Evolutionary conservation across 2,888 invertebrate genomes (phyloP).

Genomic region (Andrena camellia): DNA sequence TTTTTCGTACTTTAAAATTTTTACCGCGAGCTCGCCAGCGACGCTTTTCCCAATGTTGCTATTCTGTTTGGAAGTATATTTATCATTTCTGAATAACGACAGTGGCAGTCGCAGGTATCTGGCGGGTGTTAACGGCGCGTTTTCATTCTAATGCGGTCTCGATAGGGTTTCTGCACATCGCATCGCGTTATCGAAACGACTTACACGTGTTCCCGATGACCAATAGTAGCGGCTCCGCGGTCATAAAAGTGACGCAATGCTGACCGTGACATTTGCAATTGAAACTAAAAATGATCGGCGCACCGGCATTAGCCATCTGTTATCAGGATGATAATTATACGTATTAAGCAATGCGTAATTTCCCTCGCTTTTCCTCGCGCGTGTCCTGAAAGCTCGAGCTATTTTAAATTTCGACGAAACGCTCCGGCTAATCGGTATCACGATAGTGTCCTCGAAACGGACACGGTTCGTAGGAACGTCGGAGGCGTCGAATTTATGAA

Average conservation of each 20-base stretch:
- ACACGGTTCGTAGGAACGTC: no score
- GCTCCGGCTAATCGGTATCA: no score
- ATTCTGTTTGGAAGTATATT: not conserved
- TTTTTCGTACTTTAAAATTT: not conserved
- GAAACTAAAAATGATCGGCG: no score
- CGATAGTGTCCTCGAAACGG: no score
- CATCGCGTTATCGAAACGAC: not conserved
- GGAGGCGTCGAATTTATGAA: not conserved
- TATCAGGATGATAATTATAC: no score
- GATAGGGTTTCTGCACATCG: not conserved
- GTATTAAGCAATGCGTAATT: no score
- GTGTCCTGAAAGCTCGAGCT: no score
- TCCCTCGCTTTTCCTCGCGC: no score
- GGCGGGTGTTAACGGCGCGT: conserved; percentile 3
- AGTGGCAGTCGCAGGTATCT: not conserved
- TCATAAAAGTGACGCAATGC: not conserved
- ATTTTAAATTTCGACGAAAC: no score
- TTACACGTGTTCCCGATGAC: not conserved
- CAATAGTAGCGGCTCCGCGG: not conserved
- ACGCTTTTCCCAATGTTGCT: not conserved
- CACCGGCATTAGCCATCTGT: no score
- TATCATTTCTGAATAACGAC: not conserved
- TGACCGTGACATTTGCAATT: not conserved
- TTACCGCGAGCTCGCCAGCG: not conserved
- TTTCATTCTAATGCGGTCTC: conserved; percentile 12